phyloP scores from a whole-genome alignment of 2,113 vertebrate species.

The Carlito syrichta region DNA sequence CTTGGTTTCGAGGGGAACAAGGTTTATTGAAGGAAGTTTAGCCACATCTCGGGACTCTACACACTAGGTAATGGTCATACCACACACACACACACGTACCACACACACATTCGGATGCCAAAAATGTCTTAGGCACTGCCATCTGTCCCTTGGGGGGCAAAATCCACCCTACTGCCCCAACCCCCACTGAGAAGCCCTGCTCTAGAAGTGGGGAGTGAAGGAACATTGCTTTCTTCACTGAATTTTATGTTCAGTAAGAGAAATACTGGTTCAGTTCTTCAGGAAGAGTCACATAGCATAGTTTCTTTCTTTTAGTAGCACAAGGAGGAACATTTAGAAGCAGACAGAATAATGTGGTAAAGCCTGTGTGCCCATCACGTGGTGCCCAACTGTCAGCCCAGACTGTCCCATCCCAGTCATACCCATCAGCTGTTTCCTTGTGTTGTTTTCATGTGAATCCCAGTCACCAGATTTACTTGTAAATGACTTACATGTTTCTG shows the following conservation, averaged over 20 bases:
- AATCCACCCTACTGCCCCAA: too few species aligned
- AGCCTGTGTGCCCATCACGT: not conserved
- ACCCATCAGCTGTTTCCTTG: too few species aligned
- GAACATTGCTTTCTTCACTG: not conserved
- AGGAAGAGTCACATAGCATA: too few species aligned
- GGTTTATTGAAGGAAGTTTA: fast-evolving
- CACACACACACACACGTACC: too few species aligned
- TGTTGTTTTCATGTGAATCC: not conserved
- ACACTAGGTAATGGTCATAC: fast-evolving
- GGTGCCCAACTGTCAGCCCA: too few species aligned
- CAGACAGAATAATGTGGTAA: not conserved
- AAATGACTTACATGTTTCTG: too few species aligned
- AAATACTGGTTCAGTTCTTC: not conserved
- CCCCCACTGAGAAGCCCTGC: not conserved
- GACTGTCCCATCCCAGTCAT: not conserved
- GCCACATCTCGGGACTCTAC: not conserved
- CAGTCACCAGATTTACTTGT: too few species aligned
- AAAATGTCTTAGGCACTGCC: not conserved
- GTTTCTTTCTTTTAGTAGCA: not conserved
- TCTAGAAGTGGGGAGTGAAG: not conserved
- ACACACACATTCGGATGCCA: too few species aligned
- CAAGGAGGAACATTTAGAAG: too few species aligned
- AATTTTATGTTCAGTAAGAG: not conserved
- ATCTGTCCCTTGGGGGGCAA: fast-evolving
- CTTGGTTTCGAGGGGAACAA: too few species aligned